A percentile compares a stretch with the other conserved stretches of the same genome.
These are phyloP conservation scores for Lochmaea crataegi DNA, from an alignment of 2,888 invertebrate species.

Conservation along the genomic window DNA sequence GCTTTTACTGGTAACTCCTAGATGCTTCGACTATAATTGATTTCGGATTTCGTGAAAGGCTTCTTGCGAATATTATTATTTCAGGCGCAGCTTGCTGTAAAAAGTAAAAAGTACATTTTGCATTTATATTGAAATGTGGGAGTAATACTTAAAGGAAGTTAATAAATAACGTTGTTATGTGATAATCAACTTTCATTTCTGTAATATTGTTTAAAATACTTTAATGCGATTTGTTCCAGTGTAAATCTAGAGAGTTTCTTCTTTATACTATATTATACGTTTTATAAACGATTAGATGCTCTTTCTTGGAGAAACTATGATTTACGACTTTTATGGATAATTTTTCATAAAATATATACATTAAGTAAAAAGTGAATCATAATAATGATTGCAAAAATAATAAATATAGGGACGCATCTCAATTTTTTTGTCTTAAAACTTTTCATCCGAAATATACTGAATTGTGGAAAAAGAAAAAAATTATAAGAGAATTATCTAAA, in stretches of 20 bases:
- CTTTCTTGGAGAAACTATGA: constrained; percentile 1
- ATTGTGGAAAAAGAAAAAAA: no score
- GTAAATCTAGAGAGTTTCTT: constrained; percentile 32
- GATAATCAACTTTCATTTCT: constrained; percentile 59
- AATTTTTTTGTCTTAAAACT: no score
- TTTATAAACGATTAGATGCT: constrained; percentile 7
- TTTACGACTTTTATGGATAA: neutral
- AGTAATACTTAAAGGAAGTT: constrained; percentile 39
- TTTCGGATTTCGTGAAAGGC: constrained; percentile 31
- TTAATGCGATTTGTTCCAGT: constrained; percentile 52
- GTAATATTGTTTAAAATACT: constrained; percentile 56
- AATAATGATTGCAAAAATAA: no score
- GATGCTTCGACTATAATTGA: constrained; percentile 11
- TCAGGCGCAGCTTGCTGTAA: constrained; percentile 33
- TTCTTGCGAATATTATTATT: constrained; percentile 18
- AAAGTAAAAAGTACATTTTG: constrained; percentile 30
- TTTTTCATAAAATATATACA: neutral
- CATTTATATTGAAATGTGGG: constrained; percentile 39
- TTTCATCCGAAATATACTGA: no score
- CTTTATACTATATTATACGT: constrained; percentile 21
- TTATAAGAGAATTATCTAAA: no score
- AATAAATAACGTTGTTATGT: constrained; percentile 47
- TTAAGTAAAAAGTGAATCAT: neutral
- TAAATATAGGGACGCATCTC: no score
- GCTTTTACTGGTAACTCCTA: neutral